phyloP scores from a whole-genome alignment of 2,797 vertebrate species.

The Calcarius lapponicus region DNA sequence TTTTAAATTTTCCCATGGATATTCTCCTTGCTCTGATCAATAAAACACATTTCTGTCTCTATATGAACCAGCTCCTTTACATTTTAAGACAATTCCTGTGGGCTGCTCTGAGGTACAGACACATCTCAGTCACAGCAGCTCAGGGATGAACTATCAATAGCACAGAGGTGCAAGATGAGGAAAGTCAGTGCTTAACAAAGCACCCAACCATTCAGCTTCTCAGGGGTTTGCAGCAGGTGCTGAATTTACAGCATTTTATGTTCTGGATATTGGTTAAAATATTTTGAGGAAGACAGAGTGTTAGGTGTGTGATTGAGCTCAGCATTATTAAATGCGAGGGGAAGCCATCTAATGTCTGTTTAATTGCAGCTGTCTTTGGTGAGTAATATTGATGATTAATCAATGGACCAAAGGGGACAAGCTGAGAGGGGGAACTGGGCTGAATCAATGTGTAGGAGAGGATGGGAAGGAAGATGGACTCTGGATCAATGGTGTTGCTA shows the following conservation, averaged over 20 bases:
- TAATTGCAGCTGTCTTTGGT: constrained; percentile 59
- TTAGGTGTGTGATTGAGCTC: background rate
- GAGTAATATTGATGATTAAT: constrained; percentile 65
- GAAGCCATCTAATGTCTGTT: constrained; percentile 50
- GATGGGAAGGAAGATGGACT: constrained; percentile 39
- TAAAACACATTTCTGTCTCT: background rate
- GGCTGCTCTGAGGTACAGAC: background rate
- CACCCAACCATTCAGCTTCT: background rate
- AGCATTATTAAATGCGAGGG: background rate
- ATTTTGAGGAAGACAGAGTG: background rate
- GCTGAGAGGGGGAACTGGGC: constrained; percentile 46
- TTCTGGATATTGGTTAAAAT: background rate
- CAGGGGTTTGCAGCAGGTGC: background rate
- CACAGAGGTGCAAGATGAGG: background rate
- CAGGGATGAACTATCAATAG: background rate
- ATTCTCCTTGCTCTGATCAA: background rate
- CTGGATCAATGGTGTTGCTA: constrained; percentile 52
- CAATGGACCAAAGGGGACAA: constrained; percentile 52
- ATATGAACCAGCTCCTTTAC: background rate
- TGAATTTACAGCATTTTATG: background rate
- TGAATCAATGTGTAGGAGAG: constrained; percentile 34
- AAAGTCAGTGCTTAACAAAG: background rate
- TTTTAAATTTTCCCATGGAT: background rate
- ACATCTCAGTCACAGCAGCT: background rate
- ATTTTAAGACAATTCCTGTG: background rate